Conservation (phyloP, 2,113 vertebrate species). For the Dunckerocampus dactyliophorus region DNA sequence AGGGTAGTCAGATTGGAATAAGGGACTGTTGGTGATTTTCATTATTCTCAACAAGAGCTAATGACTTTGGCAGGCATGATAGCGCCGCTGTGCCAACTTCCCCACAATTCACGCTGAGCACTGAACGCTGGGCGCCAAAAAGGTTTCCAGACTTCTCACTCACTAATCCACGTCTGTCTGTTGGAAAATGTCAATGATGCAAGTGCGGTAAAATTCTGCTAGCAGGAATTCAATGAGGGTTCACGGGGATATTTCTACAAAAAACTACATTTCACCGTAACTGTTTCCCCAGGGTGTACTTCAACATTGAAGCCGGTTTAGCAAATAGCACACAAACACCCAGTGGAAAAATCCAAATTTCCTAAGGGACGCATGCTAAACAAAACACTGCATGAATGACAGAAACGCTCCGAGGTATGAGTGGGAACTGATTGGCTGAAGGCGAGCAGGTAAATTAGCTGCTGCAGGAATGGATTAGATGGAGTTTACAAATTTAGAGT, state of each 20-base stretch:
- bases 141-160: conserved; percentile 13
- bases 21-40: conserved; percentile 50
- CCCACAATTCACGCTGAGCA: conserved; percentile 29
- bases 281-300: background rate
- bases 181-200: conserved; percentile 1
- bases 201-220: background rate
- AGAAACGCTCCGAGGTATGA: background rate
- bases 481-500: conserved; percentile 25
- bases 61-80: conserved; percentile 45
- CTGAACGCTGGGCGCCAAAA: background rate
- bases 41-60: conserved; percentile 36
- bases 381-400: background rate
- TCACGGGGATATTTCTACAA: background rate
- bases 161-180: conserved; percentile 1
- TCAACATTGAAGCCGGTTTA: background rate
- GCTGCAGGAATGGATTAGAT: conserved; percentile 26
- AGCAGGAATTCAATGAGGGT: too few relatives aligned
- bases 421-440: conserved; percentile 3
- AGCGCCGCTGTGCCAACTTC: conserved; percentile 41
- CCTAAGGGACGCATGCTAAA: background rate
- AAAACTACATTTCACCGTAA: background rate
- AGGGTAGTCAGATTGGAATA: conserved; percentile 31
- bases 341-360: background rate
- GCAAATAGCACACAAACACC: background rate
- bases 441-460: conserved; percentile 24